These are phyloP conservation scores for Meleagris gallopavo DNA, from an alignment of 2,113 vertebrate species.

Conservation along the genomic window DNA sequence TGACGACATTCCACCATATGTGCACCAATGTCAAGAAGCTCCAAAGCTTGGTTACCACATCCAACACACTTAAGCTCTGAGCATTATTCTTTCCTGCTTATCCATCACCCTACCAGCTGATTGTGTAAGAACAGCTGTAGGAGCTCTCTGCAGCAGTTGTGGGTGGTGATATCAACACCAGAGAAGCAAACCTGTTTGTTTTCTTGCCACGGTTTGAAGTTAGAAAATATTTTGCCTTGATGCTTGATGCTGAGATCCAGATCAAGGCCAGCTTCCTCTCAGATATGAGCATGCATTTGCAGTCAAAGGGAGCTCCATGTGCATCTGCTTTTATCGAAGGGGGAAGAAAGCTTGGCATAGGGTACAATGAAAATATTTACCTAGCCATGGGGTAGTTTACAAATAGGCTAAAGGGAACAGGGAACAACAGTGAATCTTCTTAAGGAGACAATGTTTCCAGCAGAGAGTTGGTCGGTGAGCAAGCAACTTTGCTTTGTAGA, in stretches of 20 bases:
- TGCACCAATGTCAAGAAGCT: not conserved
- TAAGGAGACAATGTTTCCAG: constrained; percentile 33
- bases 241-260: not conserved
- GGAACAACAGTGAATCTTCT: constrained; percentile 16
- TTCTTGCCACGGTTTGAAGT: not conserved
- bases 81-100: not conserved
- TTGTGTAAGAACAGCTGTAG: not conserved
- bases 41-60: not conserved
- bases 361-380: constrained; percentile 59
- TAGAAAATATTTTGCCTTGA: constrained; percentile 26
- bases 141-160: not conserved
- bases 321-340: not conserved
- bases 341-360: constrained; percentile 40
- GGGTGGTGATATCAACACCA: not conserved
- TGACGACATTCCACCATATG: not conserved
- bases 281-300: not conserved
- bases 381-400: constrained; percentile 51
- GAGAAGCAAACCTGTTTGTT: not conserved
- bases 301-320: not conserved
- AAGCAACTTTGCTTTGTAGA: constrained; percentile 54
- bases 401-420: constrained; percentile 37
- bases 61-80: not conserved
- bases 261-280: not conserved
- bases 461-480: constrained; percentile 16
- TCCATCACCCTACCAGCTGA: not conserved